These are phyloP conservation scores for Lineus longissimus DNA, from an alignment of 1,140 invertebrate species.

Conservation along the genomic window DNA sequence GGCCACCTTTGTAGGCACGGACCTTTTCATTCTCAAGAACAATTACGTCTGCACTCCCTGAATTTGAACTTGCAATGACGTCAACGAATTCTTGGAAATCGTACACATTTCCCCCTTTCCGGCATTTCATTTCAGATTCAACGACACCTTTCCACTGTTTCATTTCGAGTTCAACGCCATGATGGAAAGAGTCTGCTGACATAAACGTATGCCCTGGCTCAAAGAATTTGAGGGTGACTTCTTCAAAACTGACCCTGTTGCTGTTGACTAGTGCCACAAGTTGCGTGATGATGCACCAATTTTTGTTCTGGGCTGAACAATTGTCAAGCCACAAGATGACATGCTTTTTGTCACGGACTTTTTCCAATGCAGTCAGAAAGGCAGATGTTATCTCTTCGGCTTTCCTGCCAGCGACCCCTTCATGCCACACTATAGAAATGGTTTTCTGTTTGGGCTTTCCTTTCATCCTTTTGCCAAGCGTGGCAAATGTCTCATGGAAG, in stretches of 20 bases:
- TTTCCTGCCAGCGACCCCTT: neutral
- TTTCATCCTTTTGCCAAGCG: neutral
- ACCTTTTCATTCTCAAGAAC: neutral
- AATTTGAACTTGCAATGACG: neutral
- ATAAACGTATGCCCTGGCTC: constrained; percentile 13
- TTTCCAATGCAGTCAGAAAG: neutral
- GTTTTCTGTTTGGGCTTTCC: neutral
- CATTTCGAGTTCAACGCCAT: neutral
- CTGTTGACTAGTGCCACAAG: neutral
- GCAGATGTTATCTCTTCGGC: neutral
- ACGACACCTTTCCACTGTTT: neutral
- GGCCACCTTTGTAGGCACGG: neutral
- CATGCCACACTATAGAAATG: neutral
- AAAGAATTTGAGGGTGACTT: constrained; percentile 8
- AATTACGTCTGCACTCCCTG: neutral
- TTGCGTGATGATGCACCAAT: neutral
- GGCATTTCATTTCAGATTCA: constrained; percentile 6
- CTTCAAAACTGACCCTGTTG: neutral
- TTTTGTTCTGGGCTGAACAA: neutral
- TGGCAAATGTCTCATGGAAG: constrained; percentile 12
- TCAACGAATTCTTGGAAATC: constrained; percentile 2
- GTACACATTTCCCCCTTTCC: constrained; percentile 9
- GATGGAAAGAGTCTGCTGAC: constrained; percentile 11
- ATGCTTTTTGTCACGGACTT: neutral
- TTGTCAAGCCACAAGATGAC: neutral